Evolutionary conservation across 30 jellyfish, hydroid and myxozoan species (phyloP).

Genomic region (Clytia hemisphaerica): DNA sequence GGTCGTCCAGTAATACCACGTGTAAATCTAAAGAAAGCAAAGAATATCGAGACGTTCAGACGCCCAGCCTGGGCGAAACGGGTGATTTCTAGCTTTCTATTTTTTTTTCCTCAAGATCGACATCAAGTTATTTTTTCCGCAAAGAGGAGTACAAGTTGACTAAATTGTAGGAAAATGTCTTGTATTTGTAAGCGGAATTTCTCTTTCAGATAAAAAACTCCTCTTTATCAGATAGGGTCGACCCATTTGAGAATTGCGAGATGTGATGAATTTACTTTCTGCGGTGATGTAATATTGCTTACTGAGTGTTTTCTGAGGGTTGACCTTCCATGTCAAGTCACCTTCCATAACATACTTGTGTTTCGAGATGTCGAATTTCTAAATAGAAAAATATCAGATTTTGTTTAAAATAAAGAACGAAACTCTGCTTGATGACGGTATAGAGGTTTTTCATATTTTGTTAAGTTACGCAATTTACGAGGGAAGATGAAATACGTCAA

Average conservation of each 20-base stretch:
- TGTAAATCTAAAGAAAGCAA: conserved; percentile 46
- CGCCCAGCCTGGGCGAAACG: too few species aligned
- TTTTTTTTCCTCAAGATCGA: background rate
- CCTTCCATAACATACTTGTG: conserved; percentile 81
- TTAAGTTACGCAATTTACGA: too few species aligned
- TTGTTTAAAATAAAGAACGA: background rate
- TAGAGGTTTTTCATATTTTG: background rate
- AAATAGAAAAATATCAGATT: background rate
- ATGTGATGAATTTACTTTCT: too few species aligned
- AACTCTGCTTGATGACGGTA: background rate
- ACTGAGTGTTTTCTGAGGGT: conserved; percentile 72
- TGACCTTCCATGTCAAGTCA: conserved; percentile 67
- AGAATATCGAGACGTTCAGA: too few species aligned
- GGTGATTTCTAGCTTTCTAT: too few species aligned
- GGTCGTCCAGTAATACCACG: conserved; percentile 50
- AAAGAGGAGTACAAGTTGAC: background rate
- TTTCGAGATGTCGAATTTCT: conserved; percentile 82
- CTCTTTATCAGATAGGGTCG: too few species aligned
- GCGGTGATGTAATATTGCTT: too few species aligned
- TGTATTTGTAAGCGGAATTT: too few species aligned
- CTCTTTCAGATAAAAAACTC: too few species aligned
- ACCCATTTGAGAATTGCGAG: too few species aligned
- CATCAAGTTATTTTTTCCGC: background rate
- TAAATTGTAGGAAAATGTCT: too few species aligned
- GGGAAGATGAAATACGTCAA: too few species aligned